Evolutionary conservation across 2,113 vertebrate species (phyloP), one percentile per base, ranked within the genome.

Genomic region (Osmerus mordax): DNA sequence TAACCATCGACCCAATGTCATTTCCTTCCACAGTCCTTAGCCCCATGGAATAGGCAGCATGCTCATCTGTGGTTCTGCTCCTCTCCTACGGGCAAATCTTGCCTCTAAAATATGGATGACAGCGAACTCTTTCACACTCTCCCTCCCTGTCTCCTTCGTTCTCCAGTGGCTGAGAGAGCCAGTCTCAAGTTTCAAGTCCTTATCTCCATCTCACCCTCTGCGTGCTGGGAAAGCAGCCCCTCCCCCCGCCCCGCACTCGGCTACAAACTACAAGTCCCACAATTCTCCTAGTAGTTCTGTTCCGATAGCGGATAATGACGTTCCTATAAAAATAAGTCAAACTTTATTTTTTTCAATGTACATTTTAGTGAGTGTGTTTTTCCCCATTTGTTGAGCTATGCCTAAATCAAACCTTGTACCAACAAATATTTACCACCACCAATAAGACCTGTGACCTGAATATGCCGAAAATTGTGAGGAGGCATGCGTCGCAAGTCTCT

Each of bases 391-490:
- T 47, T 47, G 9, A 47, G 41, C 41, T 47, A 47, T 47, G 41
- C 41, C 41, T 47, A 47, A 12, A 12, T 47, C 9, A 12, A 47
- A 47, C 41, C 32, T 36, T 36, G 41, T 47, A 47, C 9, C 41
- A 47, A 47, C 41, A 47, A 1, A 47, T 41, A 53, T 54, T 62
- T 61, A 76, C 75, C 61, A 76, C 58, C 62, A 63, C 69, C 78
- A 78, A 84, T 69, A 62, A 75, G 25, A 9, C 69, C 66, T 70
- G 65, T 79, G 82, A 87, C 79, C 75, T 73, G 76, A 78, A 86
- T 77, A 71, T 85, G 81, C 60, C 62, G 29, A 59, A 67, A 78
- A 64, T 77, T 77, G 75, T 77, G 15, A 63, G 71, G 5, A 47
- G 41, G 41, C 9, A 47, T 47, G 9, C 41, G 7, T 47, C 41